phyloP scores from a whole-genome alignment of 2,797 vertebrate genomes.

The Capromys pilorides region DNA sequence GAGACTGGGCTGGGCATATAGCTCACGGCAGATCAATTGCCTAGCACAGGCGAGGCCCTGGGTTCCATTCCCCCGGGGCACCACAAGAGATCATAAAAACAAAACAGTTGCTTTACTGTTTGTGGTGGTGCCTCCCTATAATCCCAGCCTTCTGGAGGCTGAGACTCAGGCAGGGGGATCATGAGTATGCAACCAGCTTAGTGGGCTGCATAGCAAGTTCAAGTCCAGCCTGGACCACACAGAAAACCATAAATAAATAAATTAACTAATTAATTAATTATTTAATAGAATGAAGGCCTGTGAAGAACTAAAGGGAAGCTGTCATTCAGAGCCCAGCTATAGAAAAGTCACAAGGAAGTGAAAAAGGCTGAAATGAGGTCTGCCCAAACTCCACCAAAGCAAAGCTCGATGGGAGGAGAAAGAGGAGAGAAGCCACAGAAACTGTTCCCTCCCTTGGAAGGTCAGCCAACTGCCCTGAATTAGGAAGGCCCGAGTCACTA shows the following conservation, averaged over 20 bases:
- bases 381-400: neutral
- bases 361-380: neutral
- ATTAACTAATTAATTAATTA: too few species aligned
- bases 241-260: neutral
- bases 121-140: neutral
- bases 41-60: neutral
- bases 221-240: neutral
- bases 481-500: neutral
- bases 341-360: neutral
- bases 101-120: neutral
- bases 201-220: neutral
- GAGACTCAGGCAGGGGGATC: neutral
- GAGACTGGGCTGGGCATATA: neutral
- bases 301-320: neutral
- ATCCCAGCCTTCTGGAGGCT: neutral
- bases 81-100: neutral
- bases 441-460: neutral
- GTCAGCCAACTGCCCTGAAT: neutral
- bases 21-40: neutral
- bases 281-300: constrained; percentile 48
- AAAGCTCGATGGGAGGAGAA: neutral
- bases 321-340: neutral
- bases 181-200: neutral
- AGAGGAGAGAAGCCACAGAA: neutral
- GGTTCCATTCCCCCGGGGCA: too few species aligned